A percentile compares a stretch with the other conserved stretches of the same genome.
These are phyloP conservation scores for Erpornis zantholeuca DNA, from an alignment of 2,113 vertebrate genomes.

Conservation along the genomic window DNA sequence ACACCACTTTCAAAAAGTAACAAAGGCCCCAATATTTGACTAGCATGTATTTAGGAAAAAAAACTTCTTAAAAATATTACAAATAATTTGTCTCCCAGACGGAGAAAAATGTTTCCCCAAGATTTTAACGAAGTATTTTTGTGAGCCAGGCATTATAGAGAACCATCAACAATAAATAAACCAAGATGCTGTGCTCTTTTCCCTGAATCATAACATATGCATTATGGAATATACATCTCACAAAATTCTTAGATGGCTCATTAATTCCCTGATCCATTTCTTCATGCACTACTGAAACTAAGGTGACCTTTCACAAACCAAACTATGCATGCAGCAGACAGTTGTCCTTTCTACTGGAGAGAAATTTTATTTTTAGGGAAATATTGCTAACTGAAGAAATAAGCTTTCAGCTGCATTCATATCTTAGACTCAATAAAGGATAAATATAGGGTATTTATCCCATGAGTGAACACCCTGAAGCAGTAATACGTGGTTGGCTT, in stretches of 20 bases:
- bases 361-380: constrained; percentile 32
- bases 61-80: background rate
- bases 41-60: background rate
- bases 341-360: background rate
- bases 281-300: constrained; percentile 20
- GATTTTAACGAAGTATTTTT: background rate
- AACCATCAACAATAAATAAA: constrained; percentile 14
- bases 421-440: background rate
- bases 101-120: background rate
- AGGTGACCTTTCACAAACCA: constrained; percentile 53
- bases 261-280: constrained; percentile 58
- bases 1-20: background rate
- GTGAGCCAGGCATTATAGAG: background rate
- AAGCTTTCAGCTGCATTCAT: background rate
- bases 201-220: constrained; percentile 3
- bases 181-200: background rate
- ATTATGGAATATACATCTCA: constrained; percentile 28
- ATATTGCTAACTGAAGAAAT: constrained; percentile 17
- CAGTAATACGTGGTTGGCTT: background rate
- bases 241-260: constrained; percentile 40
- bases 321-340: background rate
- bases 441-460: background rate
- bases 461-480: constrained; percentile 26
- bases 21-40: background rate
- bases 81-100: background rate